A percentile compares a stretch with the other conserved stretches of the same genome.
These are phyloP conservation scores for Chrysolina haemoptera DNA, from an alignment of 2,888 invertebrate species.

Conservation along the genomic window DNA sequence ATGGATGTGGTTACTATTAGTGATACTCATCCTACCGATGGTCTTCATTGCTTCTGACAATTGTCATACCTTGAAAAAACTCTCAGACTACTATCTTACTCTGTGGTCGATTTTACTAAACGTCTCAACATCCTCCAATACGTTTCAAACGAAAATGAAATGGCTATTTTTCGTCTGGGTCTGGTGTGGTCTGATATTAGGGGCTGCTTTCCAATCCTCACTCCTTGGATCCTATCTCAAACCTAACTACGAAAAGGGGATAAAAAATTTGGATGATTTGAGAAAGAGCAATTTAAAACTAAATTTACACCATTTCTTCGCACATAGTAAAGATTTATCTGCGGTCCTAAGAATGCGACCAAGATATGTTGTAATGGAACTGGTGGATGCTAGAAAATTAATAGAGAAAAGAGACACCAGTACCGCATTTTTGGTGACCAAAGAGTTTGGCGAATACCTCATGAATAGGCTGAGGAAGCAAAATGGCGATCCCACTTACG, in stretches of 20 bases:
- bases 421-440: conserved; percentile 21
- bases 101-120: conserved; percentile 26
- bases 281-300: conserved; percentile 31
- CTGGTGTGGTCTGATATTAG: conserved; percentile 22
- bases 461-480: conserved; percentile 22
- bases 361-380: conserved; percentile 8
- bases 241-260: conserved; percentile 26
- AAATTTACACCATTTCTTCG: conserved; percentile 21
- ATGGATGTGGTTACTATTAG: conserved; percentile 22
- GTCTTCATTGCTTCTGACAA: conserved; percentile 3
- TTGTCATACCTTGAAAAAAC: background rate
- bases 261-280: conserved; percentile 34
- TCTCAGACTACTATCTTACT: conserved; percentile 14
- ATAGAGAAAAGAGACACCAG: conserved; percentile 17
- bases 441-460: conserved; percentile 24
- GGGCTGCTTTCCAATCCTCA: conserved; percentile 31
- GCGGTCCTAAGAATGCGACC: conserved; percentile 11
- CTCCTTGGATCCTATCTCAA: conserved; percentile 28
- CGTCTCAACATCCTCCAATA: conserved; percentile 1
- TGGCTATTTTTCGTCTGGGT: conserved; percentile 33
- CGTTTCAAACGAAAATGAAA: conserved; percentile 23
- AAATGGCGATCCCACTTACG: conserved; percentile 30
- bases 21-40: conserved; percentile 9
- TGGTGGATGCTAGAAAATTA: background rate
- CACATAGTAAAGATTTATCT: conserved; percentile 5